Evolutionary conservation across 2,888 invertebrate genomes (phyloP), one percentile per base, ranked within the genome.

Genomic region (Achlya flavicornis): DNA sequence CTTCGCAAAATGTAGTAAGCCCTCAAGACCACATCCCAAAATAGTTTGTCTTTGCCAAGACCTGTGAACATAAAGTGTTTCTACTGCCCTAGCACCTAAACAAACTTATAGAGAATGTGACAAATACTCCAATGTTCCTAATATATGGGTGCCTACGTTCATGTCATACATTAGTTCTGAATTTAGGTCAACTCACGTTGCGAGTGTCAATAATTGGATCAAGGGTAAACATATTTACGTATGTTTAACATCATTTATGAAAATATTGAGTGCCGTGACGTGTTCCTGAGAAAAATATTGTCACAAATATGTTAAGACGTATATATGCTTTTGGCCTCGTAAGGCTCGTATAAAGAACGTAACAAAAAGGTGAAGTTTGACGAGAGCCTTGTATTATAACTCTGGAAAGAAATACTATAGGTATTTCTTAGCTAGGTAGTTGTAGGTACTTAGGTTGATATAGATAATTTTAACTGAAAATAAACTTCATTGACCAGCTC

Each of bases 141-240:
- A n/a, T n/a, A n/a, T 46, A 46, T 46, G 7, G 6, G n/a, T 4
- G 6, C n/a, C 12, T 12, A 58, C 35, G 4, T 58, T 58, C 26
- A 35, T 58, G 12, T 58, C 12, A 41, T 35, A 33, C 16, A 58
- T 41, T 59, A 59, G 59, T 63, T 58, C 61, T 38, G 62, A 62
- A 71, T 68, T 61, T 71, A 62, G 71, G 71, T 69, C 67, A 71
- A 59, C 57, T 58, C 58, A 57, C 61, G 66, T 63, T 64, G 41
- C 58, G 61, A 61, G 61, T 57, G 53, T 19, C 46, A 57, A 65
- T 57, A 67, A 68, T 69, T 67, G 61, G 68, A 64, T 61, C 70
- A 68, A 68, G 67, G 67, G 16, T 66, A 19, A 53, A 33, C 12
- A 14, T 33, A 46, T 35, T 33, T 57, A 57, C 16, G 19, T 32